phyloP scores from a whole-genome alignment of 1,140 invertebrate species.

The Drosophila arizonae region DNA sequence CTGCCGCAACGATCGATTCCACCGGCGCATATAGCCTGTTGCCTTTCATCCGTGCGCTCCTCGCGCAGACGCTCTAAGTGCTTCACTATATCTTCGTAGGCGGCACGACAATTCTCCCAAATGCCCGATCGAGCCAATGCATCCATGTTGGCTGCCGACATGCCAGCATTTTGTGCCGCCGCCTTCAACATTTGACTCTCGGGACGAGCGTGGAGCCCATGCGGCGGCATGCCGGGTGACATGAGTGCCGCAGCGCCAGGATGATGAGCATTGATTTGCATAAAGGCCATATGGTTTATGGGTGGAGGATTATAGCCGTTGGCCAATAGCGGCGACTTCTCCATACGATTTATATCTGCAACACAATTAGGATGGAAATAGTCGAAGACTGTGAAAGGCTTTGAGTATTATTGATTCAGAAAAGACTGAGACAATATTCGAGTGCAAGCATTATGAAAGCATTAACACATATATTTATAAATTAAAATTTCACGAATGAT shows the following conservation, averaged over 20 bases:
- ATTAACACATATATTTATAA: no score
- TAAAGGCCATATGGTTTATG: slow-evolving; percentile 95
- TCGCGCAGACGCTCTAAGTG: slow-evolving; percentile 95
- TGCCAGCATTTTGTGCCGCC: slow-evolving; percentile 85
- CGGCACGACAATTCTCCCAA: slow-evolving; percentile 96
- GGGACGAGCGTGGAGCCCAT: slow-evolving; percentile 87
- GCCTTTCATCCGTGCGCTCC: slow-evolving; percentile 87
- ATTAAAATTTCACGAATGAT: no score
- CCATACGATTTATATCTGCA: slow-evolving; percentile 91
- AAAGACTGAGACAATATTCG: no score
- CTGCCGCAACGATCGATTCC: slow-evolving; percentile 83
- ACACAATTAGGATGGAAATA: slow-evolving; percentile 69
- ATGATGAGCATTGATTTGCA: slow-evolving; percentile 90
- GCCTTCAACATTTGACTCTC: slow-evolving; percentile 90
- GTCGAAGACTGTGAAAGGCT: no score
- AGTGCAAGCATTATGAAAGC: no score
- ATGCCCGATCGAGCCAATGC: slow-evolving; percentile 94
- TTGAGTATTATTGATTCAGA: no score
- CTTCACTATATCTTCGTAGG: slow-evolving; percentile 96
- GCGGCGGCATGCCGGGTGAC: slow-evolving; percentile 93
- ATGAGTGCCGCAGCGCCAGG: slow-evolving; percentile 89
- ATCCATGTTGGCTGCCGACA: slow-evolving; percentile 90
- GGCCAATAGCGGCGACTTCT: slow-evolving; percentile 94
- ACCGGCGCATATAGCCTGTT: slow-evolving; percentile 84
- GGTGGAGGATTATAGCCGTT: slow-evolving; percentile 97